These are phyloP conservation scores for Drosophila seguyi DNA, from an alignment of 1,140 invertebrate genomes.

Conservation along the genomic window DNA sequence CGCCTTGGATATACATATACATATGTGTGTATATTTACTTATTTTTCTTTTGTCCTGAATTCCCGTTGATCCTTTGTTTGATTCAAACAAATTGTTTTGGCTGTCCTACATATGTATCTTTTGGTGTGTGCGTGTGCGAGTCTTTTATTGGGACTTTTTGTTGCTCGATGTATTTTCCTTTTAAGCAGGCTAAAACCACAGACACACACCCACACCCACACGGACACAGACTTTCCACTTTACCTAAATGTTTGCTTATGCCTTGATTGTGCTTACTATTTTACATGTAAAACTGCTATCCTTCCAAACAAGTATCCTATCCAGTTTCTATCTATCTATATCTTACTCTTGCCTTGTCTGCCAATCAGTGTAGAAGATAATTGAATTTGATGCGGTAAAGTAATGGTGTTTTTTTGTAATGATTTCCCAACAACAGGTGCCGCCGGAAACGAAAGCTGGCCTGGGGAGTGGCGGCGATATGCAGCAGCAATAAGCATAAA, in stretches of 20 bases:
- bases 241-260: conserved; percentile 80
- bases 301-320: conserved; percentile 16
- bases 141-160: conserved; percentile 39
- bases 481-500: conserved; percentile 77
- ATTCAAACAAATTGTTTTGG: conserved; percentile 61
- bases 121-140: conserved; percentile 41
- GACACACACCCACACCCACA: conserved; percentile 9
- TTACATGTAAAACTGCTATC: conserved; percentile 34
- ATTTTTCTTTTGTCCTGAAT: conserved; percentile 34
- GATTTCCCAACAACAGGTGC: conserved; percentile 85
- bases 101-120: conserved; percentile 48
- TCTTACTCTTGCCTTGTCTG: conserved; percentile 22
- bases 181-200: conserved; percentile 41
- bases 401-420: conserved; percentile 26
- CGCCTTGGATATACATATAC: conserved; percentile 20
- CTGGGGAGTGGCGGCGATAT: conserved; percentile 88
- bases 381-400: conserved; percentile 35
- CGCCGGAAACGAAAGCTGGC: conserved; percentile 90
- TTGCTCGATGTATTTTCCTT: conserved; percentile 43
- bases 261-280: conserved; percentile 66
- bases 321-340: conserved; percentile 14
- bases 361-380: conserved; percentile 13
- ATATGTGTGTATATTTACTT: conserved; percentile 10
- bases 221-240: conserved; percentile 47
- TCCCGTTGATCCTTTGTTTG: conserved; percentile 50